A percentile compares a stretch with the other conserved stretches of the same genome.
Conservation (phyloP, 2,113 vertebrate species). For the Macquaria australasica region DNA sequence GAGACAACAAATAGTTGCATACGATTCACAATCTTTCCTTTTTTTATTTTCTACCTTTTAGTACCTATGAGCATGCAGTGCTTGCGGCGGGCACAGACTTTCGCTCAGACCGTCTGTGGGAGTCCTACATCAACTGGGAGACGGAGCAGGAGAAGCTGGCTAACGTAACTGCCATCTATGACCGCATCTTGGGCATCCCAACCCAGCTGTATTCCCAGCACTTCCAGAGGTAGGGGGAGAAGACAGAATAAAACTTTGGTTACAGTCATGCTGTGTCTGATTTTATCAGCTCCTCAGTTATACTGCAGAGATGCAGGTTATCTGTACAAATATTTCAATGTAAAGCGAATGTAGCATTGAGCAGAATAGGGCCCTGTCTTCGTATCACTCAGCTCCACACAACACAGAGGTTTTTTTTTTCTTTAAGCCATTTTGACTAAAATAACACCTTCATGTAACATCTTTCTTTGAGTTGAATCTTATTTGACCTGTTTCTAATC, state of each 20-base stretch:
- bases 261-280: no score
- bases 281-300: background rate
- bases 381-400: background rate
- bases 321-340: no score
- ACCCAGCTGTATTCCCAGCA: constrained; percentile 97
- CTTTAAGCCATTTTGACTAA: background rate
- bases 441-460: background rate
- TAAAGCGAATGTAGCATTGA: no score
- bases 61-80: constrained; percentile 95
- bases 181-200: constrained; percentile 95
- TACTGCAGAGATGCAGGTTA: background rate
- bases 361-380: background rate
- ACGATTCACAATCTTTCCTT: background rate
- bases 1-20: background rate
- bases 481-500: background rate
- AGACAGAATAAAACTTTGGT: background rate
- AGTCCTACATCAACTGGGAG: constrained; percentile 96
- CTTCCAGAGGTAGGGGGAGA: constrained; percentile 90
- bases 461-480: background rate
- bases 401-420: background rate
- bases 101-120: constrained; percentile 98
- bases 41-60: constrained; percentile 61
- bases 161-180: constrained; percentile 94
- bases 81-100: constrained; percentile 97
- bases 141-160: constrained; percentile 91